Conservation (phyloP, 64 coral and sea anemone genomes). For the Actinia equina region DNA sequence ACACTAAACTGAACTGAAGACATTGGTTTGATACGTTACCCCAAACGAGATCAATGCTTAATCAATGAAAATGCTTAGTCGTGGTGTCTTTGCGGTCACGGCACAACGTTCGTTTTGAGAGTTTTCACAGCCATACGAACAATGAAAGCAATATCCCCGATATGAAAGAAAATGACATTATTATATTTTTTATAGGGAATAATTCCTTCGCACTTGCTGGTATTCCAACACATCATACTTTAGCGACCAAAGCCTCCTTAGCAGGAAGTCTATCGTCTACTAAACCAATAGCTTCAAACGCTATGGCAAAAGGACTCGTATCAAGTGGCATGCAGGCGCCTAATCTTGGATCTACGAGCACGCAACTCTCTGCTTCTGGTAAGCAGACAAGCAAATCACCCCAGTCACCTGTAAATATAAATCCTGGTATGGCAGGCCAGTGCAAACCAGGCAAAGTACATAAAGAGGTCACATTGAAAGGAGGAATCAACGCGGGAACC, state of each 20-base stretch:
- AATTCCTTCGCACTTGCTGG: constrained; percentile 20
- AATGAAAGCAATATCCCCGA: background rate
- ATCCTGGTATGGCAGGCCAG: constrained; percentile 70
- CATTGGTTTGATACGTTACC: too few species aligned
- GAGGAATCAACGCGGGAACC: constrained; percentile 95
- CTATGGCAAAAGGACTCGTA: background rate
- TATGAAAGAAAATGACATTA: background rate
- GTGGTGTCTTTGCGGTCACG: too few species aligned
- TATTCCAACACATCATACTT: constrained; percentile 1
- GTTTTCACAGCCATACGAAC: background rate
- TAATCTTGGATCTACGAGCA: background rate
- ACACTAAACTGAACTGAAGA: too few species aligned
- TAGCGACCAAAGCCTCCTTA: background rate
- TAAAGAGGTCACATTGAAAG: constrained; percentile 84
- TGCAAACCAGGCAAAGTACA: constrained; percentile 85
- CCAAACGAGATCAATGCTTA: too few species aligned
- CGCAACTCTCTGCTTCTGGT: background rate
- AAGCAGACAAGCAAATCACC: background rate
- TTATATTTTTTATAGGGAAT: background rate
- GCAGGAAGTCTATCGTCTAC: background rate
- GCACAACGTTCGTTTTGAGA: background rate
- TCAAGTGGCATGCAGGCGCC: background rate
- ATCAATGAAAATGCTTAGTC: too few species aligned
- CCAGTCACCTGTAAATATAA: constrained; percentile 17
- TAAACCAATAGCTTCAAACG: background rate